Percentiles rank a stretch among this genome's conserved stretches.
Evolutionary conservation across 2,888 invertebrate genomes (phyloP).

Genomic region (Ceraclea dissimilis): DNA sequence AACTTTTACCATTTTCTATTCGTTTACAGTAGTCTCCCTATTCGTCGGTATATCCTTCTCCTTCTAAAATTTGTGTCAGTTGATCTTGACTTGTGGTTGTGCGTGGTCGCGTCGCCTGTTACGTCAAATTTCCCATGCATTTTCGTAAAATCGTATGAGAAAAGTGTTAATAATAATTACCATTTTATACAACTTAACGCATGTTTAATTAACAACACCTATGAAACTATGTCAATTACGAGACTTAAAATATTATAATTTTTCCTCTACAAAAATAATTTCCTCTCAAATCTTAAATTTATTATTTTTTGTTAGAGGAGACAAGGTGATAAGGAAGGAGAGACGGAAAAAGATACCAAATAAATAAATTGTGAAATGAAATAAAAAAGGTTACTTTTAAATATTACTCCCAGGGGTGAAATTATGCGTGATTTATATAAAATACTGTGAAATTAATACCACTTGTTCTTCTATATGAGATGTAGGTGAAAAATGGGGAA

Average conservation of each 20-base stretch:
- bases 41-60: background rate
- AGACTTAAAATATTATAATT: background rate
- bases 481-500: background rate
- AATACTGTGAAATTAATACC: slow-evolving; percentile 3
- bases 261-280: too few species aligned
- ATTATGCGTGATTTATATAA: slow-evolving; percentile 2
- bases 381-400: slow-evolving; percentile 1
- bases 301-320: too few species aligned
- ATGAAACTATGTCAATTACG: background rate
- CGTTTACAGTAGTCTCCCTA: background rate
- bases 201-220: background rate
- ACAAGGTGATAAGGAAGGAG: too few species aligned
- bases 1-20: background rate
- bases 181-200: background rate
- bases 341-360: too few species aligned
- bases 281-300: too few species aligned
- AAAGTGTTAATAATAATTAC: background rate
- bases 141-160: background rate
- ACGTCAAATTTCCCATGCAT: background rate
- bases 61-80: slow-evolving; percentile 4
- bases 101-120: background rate
- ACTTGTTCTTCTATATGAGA: background rate
- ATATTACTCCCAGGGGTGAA: background rate
- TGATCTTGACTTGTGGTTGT: background rate
- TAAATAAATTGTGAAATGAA: background rate